Evolutionary conservation across 2,797 vertebrate genomes (phyloP).

Genomic region (Tauraco hartlaubi): DNA sequence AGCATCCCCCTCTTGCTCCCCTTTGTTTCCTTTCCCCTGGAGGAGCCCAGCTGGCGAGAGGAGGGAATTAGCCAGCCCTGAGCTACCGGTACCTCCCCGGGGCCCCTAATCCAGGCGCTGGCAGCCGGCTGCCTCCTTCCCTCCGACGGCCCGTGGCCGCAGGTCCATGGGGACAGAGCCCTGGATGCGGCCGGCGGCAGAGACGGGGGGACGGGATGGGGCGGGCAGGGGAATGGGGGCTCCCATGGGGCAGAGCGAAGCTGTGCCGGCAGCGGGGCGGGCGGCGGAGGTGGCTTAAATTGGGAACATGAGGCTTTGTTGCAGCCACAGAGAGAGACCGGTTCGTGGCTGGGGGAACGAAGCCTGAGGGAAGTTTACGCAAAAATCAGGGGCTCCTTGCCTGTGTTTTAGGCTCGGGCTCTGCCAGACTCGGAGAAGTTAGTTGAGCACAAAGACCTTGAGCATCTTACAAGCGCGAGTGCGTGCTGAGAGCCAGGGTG

Average conservation of each 20-base stretch:
- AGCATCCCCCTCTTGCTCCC: slow-evolving; percentile 61
- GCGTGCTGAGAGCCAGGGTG: neutral
- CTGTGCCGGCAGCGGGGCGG: neutral
- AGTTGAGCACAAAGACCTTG: neutral
- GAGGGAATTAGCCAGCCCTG: slow-evolving; percentile 75
- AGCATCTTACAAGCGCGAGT: neutral
- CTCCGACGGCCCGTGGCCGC: neutral
- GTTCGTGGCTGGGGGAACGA: neutral
- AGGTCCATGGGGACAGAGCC: slow-evolving; percentile 43
- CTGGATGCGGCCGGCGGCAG: neutral
- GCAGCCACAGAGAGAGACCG: neutral
- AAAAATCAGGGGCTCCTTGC: neutral
- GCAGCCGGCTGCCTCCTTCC: slow-evolving; percentile 71
- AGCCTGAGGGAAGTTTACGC: neutral
- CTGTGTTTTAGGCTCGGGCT: neutral
- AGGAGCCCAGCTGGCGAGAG: slow-evolving; percentile 79
- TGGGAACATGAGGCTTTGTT: slow-evolving; percentile 18
- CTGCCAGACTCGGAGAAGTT: neutral
- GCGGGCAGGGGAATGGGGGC: too few species aligned
- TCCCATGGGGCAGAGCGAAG: slow-evolving; percentile 1
- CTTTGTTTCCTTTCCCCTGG: slow-evolving; percentile 74
- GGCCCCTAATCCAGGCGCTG: slow-evolving; percentile 72
- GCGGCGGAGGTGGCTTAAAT: slow-evolving; percentile 11
- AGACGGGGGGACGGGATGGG: neutral
- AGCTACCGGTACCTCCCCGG: slow-evolving; percentile 67